These are phyloP conservation scores for Dilophus febrilis DNA, from an alignment of 2,888 invertebrate species.

Conservation along the genomic window DNA sequence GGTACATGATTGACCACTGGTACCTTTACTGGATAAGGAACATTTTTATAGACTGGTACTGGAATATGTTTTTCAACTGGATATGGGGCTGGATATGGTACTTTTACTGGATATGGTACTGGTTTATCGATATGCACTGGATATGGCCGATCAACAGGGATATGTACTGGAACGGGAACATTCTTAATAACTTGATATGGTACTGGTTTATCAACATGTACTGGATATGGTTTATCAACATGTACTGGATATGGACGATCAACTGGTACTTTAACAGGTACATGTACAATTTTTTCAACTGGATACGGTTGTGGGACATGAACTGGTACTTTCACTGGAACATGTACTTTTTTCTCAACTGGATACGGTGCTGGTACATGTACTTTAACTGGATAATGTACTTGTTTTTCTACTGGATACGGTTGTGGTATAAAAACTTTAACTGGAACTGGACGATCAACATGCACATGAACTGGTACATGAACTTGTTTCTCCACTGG, in stretches of 20 bases:
- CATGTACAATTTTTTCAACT: constrained; percentile 49
- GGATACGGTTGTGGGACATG: constrained; percentile 54
- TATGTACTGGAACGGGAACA: constrained; percentile 41
- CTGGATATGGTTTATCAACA: constrained; percentile 40
- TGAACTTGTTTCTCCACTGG: constrained; percentile 42
- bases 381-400: constrained; percentile 58
- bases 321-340: constrained; percentile 48
- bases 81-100: constrained; percentile 61
- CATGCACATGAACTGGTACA: constrained; percentile 41
- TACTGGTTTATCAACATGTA: constrained; percentile 36
- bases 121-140: constrained; percentile 52
- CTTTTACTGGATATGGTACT: constrained; percentile 64
- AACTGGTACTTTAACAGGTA: constrained; percentile 49
- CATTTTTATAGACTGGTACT: constrained; percentile 44
- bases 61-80: constrained; percentile 58
- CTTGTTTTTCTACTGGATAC: constrained; percentile 63
- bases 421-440: constrained; percentile 56
- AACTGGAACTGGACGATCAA: constrained; percentile 47
- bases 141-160: constrained; percentile 37
- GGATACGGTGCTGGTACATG: constrained; percentile 46
- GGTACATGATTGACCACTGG: constrained; percentile 45
- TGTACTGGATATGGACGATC: constrained; percentile 53
- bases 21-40: constrained; percentile 44
- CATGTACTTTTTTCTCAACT: constrained; percentile 44
- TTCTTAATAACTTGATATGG: constrained; percentile 43